These are phyloP conservation scores for Gulo gulo DNA, from an alignment of 2,113 vertebrate genomes.

Conservation along the genomic window DNA sequence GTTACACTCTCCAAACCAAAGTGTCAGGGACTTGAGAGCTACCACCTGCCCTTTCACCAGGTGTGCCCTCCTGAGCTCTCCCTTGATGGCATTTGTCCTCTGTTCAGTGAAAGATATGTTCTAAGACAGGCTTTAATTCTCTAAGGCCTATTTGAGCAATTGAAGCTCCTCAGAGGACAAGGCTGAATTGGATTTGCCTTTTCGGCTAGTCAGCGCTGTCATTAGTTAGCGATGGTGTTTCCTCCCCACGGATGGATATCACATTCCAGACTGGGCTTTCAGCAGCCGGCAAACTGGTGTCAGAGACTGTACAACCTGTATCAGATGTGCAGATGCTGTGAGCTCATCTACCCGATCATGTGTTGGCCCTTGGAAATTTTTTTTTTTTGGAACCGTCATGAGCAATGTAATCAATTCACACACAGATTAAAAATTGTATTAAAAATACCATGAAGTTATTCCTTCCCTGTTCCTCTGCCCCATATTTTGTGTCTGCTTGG, in stretches of 20 bases:
- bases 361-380: background rate
- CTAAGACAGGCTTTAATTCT: background rate
- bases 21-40: background rate
- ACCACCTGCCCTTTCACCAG: background rate
- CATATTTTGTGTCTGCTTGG: background rate
- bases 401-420: background rate
- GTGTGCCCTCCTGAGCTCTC: accelerated
- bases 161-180: background rate
- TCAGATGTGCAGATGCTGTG: background rate
- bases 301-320: background rate
- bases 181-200: background rate
- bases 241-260: background rate
- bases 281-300: background rate
- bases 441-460: background rate
- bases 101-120: background rate
- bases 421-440: background rate
- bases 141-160: background rate
- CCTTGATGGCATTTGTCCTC: background rate
- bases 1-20: background rate
- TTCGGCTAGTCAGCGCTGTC: background rate
- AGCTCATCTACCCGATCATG: background rate
- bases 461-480: accelerated
- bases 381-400: background rate
- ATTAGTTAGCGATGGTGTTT: accelerated
- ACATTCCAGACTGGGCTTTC: background rate